Percentiles rank a stretch among this genome's conserved stretches.
phyloP scores from a whole-genome alignment of 2,888 invertebrate species.

The Noctua janthe region DNA sequence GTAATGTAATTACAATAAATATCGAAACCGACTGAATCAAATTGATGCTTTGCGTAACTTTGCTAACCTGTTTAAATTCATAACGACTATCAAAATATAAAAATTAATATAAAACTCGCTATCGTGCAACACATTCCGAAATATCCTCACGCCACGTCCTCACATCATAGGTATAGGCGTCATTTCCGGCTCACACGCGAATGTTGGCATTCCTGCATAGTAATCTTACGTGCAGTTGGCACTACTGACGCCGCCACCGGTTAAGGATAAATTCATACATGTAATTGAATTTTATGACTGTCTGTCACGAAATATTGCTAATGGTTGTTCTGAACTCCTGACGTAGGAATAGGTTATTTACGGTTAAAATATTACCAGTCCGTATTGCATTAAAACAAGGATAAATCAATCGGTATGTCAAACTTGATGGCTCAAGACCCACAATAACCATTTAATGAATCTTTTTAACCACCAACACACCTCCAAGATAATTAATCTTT shows the following conservation, averaged over 20 bases:
- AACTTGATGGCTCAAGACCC: not conserved
- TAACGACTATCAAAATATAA: conserved; percentile 13
- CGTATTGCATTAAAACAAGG: not conserved
- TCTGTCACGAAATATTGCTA: conserved; percentile 13
- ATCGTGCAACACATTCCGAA: conserved; percentile 49
- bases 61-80: conserved; percentile 2
- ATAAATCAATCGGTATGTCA: not conserved
- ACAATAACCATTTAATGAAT: not conserved
- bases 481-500: not conserved
- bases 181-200: conserved; percentile 65
- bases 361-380: not conserved
- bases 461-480: not conserved
- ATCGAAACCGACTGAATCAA: not conserved
- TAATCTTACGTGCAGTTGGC: conserved; percentile 52
- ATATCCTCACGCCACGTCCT: conserved; percentile 65
- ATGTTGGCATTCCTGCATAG: conserved; percentile 67
- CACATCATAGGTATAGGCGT: conserved; percentile 53
- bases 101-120: conserved; percentile 24
- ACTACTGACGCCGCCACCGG: conserved; percentile 15
- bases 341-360: not conserved
- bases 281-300: conserved; percentile 7
- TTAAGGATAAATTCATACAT: conserved; percentile 30
- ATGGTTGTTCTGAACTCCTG: not conserved
- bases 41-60: not conserved
- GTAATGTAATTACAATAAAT: not conserved